Percentiles rank a stretch among this genome's conserved stretches.
These are phyloP conservation scores for Ophion obscuratus DNA, from an alignment of 2,888 invertebrate genomes.

Conservation along the genomic window DNA sequence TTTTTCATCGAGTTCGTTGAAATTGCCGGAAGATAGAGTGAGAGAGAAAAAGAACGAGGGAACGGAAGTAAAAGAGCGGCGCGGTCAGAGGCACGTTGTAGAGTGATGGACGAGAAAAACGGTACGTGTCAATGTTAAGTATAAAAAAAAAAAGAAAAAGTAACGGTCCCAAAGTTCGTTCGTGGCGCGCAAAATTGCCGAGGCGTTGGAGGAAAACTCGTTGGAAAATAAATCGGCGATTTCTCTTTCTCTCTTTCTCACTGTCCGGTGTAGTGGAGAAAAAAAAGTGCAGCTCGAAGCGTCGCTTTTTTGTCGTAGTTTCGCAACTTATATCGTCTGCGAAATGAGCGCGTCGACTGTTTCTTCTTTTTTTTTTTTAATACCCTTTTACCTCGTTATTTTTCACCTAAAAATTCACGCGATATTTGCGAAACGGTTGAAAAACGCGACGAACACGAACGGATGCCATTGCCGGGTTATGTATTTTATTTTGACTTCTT, in stretches of 20 bases:
- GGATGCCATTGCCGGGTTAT: slow-evolving; percentile 71
- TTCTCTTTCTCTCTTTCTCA: background rate
- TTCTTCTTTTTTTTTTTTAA: slow-evolving; percentile 23
- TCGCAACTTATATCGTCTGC: slow-evolving; percentile 23
- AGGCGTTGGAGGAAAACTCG: slow-evolving; percentile 69
- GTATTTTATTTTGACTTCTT: slow-evolving; percentile 12
- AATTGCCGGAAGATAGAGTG: background rate
- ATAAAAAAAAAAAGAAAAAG: background rate
- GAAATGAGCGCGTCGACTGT: slow-evolving; percentile 47
- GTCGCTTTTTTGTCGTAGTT: slow-evolving; percentile 23
- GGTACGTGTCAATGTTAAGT: background rate
- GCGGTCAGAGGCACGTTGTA: background rate
- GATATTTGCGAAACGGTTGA: slow-evolving; percentile 34
- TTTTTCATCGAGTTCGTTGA: background rate
- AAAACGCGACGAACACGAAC: slow-evolving; percentile 66
- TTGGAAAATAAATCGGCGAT: background rate
- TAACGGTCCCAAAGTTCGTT: background rate
- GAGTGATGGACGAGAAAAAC: background rate
- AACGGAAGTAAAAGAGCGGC: background rate
- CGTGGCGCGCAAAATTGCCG: background rate
- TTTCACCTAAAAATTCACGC: slow-evolving; percentile 39
- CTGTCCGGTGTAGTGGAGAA: slow-evolving; percentile 71
- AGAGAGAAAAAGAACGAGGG: background rate
- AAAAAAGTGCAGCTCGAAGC: slow-evolving; percentile 67
- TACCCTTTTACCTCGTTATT: slow-evolving; percentile 1